Evolutionary conservation across 2,888 invertebrate species (phyloP), one percentile per base, ranked within the genome.

Genomic region (Eumerus sabulonum): DNA sequence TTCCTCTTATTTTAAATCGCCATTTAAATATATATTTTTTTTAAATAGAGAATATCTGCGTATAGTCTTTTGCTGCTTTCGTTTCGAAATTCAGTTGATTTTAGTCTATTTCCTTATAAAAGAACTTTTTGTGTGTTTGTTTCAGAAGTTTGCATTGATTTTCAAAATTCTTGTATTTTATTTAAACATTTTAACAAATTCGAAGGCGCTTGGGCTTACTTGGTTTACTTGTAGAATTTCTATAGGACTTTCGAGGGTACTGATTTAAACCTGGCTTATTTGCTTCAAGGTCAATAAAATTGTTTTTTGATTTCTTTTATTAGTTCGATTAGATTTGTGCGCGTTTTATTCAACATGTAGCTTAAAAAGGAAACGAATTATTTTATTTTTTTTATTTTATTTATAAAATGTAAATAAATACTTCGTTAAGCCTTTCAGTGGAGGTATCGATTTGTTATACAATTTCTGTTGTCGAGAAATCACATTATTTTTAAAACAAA

Each of bases 131-230:
- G 7, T 19, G 36, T 42, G 35, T 72, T 35, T 54, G 14, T 36
- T 48, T 1, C 5, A 27, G 17, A 35, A 40, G 27, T 50, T 7
- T 60, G 35, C 54, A 40, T 47, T 48, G 9, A 47, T 9, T 54
- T 11, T 18, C 17, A 57, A 47, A 14, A 18, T 40, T 19, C 14
- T 36, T 44, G 9, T 63, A 42, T 35, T 45, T 60, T 60, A 11
- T 40, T 36, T 36, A 11, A 9, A 17, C 17, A 17, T 60, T 38
- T 62, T 62, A 77, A 73, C 57, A 63, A 77, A 68, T 73, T 68
- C 57, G 67, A 77, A 77, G 77, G 77, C 77, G 77, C 77, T 77
- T 77, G 67, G 73, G 77, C 68, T 77, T 50, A 62, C 42, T 57
- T 27, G 42, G 19, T 48, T 59, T 45, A 48, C 11, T 9, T 27